These are phyloP conservation scores for Conus ventricosus DNA, from an alignment of 1,140 invertebrate genomes.

Conservation along the genomic window DNA sequence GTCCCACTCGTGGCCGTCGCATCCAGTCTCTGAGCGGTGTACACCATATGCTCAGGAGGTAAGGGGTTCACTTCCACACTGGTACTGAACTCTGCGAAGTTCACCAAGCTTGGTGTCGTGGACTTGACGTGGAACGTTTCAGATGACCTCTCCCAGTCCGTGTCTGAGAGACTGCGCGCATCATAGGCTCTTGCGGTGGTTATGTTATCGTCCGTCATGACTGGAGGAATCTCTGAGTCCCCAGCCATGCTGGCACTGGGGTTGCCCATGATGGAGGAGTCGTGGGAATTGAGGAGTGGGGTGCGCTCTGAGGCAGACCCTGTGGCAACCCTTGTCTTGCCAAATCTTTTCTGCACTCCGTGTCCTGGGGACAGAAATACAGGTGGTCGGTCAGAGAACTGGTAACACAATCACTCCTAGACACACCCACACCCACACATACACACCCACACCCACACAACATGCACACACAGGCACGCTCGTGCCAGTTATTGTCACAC, in stretches of 20 bases:
- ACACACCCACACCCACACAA: conserved; percentile 3
- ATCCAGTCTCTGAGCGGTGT: too few relatives aligned
- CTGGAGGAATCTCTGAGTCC: neutral
- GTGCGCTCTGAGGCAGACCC: conserved; percentile 44
- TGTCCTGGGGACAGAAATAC: conserved; percentile 43
- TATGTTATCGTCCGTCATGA: neutral
- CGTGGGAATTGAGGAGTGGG: conserved; percentile 46
- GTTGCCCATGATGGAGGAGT: neutral
- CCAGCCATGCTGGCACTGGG: neutral
- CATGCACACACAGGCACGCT: neutral
- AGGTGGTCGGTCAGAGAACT: too few relatives aligned
- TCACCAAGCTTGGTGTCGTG: conserved; percentile 56
- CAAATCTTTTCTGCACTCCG: conserved; percentile 48
- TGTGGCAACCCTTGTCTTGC: conserved; percentile 36
- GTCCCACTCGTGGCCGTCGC: too few relatives aligned
- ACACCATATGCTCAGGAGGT: too few relatives aligned
- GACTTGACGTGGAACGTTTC: conserved; percentile 45
- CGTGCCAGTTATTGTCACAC: neutral
- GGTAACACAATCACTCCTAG: neutral
- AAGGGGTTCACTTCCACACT: conserved; percentile 35
- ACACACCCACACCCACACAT: neutral
- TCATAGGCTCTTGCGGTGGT: conserved; percentile 13
- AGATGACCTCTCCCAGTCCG: conserved; percentile 47
- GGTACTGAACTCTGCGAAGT: conserved; percentile 55
- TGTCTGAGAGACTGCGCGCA: neutral